A percentile compares a stretch with the other conserved stretches of the same genome.
These are phyloP conservation scores for Bradypodion pumilum DNA, from an alignment of 2,797 vertebrate genomes.

Conservation along the genomic window DNA sequence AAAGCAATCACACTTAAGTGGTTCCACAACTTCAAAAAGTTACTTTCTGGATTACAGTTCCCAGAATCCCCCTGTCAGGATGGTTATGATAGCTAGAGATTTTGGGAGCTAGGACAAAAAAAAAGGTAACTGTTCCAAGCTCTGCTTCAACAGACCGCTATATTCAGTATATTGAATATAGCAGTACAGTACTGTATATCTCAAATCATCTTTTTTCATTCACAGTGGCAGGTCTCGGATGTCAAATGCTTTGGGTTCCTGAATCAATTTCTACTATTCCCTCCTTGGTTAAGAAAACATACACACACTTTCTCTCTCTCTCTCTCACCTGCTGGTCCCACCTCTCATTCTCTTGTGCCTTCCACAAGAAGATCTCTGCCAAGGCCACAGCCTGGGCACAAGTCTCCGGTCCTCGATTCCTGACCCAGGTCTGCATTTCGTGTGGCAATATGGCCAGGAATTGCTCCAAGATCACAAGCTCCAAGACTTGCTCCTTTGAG, in stretches of 20 bases:
- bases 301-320: too few species aligned
- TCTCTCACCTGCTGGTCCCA: constrained; percentile 17
- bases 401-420: background rate
- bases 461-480: constrained; percentile 7
- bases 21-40: background rate
- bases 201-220: background rate
- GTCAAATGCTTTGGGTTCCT: too few species aligned
- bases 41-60: background rate
- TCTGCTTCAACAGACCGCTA: background rate
- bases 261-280: background rate
- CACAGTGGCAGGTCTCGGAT: too few species aligned
- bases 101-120: background rate
- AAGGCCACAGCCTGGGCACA: background rate
- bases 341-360: background rate
- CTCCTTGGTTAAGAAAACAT: background rate
- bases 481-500: constrained; percentile 16
- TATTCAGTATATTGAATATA: too few species aligned
- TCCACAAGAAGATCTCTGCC: constrained; percentile 6
- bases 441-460: constrained; percentile 9
- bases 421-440: constrained; percentile 19
- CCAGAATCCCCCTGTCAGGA: background rate
- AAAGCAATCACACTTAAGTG: too few species aligned
- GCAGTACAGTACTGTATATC: too few species aligned
- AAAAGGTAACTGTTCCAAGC: background rate
- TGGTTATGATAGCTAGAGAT: background rate